phyloP scores from a whole-genome alignment of 30 jellyfish, hydroid and myxozoan genomes.

The Aurelia aurita region DNA sequence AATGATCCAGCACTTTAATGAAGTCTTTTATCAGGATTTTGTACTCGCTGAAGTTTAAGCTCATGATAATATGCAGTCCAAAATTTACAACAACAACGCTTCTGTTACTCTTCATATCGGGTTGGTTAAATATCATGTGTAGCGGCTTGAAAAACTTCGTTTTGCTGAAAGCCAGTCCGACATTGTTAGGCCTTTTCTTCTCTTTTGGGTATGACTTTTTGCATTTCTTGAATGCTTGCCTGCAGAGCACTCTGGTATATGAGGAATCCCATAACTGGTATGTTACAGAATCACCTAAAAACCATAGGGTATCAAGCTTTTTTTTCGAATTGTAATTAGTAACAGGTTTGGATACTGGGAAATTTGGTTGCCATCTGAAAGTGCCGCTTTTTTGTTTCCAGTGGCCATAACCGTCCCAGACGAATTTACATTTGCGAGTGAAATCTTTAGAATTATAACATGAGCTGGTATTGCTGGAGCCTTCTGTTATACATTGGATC shows the following conservation, averaged over 20 bases:
- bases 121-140: slow-evolving; percentile 6
- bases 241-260: slow-evolving; percentile 56
- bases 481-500: no score
- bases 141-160: slow-evolving; percentile 49
- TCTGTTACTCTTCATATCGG: slow-evolving; percentile 44
- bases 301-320: slow-evolving; percentile 73
- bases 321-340: slow-evolving; percentile 1
- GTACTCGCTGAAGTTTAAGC: slow-evolving; percentile 31
- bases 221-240: slow-evolving; percentile 57
- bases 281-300: slow-evolving; percentile 70
- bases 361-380: slow-evolving; percentile 35
- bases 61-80: slow-evolving; percentile 67
- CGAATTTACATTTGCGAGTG: slow-evolving; percentile 16
- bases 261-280: slow-evolving; percentile 64
- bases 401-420: slow-evolving; percentile 47
- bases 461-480: neutral
- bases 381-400: slow-evolving; percentile 10
- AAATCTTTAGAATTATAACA: neutral
- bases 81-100: slow-evolving; percentile 64
- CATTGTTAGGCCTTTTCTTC: neutral
- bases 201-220: slow-evolving; percentile 44
- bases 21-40: slow-evolving; percentile 18
- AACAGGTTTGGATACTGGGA: slow-evolving; percentile 10
- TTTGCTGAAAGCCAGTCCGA: slow-evolving; percentile 34
- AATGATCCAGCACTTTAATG: slow-evolving; percentile 5